A percentile compares a stretch with the other conserved stretches of the same genome.
These are phyloP conservation scores for Erebia palarica DNA, from an alignment of 2,888 invertebrate genomes.

Conservation along the genomic window DNA sequence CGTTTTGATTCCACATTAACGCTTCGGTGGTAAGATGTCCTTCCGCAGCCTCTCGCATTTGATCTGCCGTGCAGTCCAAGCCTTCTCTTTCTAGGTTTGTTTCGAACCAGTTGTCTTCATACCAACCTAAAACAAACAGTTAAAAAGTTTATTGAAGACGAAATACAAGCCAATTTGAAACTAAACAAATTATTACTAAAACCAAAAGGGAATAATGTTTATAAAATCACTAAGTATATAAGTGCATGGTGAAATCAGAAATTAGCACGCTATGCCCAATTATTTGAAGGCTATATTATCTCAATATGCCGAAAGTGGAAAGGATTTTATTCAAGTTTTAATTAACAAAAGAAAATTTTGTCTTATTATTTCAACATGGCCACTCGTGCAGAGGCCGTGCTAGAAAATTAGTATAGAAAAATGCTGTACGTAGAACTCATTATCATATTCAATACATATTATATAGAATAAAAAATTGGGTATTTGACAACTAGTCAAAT, in stretches of 20 bases:
- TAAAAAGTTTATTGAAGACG: not conserved
- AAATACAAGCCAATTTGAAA: not conserved
- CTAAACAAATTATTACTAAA: not conserved
- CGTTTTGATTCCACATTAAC: constrained; percentile 98
- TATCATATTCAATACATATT: not conserved
- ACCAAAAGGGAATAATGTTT: not conserved
- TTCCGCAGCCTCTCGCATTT: constrained; percentile 97
- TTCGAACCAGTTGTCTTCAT: constrained; percentile 99
- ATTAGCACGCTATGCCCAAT: too few species aligned
- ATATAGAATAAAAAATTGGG: too few species aligned
- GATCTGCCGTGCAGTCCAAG: constrained; percentile 94
- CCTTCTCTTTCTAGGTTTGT: constrained; percentile 92
- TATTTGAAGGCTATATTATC: not conserved
- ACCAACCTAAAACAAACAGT: constrained; percentile 87
- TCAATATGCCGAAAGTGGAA: not conserved
- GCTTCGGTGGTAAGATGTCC: constrained; percentile 99
- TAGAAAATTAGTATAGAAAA: too few species aligned
- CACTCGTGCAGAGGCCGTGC: not conserved
- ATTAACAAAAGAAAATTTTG: not conserved
- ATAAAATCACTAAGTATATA: too few species aligned
- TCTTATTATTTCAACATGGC: not conserved
- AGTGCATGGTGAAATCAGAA: too few species aligned
- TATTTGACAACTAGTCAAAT: too few species aligned
- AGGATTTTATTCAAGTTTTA: not conserved
- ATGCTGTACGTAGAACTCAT: too few species aligned